Percentiles rank a stretch among this genome's conserved stretches.
Conservation (phyloP, 2,113 vertebrate species). For the Marcusenius ussheri region DNA sequence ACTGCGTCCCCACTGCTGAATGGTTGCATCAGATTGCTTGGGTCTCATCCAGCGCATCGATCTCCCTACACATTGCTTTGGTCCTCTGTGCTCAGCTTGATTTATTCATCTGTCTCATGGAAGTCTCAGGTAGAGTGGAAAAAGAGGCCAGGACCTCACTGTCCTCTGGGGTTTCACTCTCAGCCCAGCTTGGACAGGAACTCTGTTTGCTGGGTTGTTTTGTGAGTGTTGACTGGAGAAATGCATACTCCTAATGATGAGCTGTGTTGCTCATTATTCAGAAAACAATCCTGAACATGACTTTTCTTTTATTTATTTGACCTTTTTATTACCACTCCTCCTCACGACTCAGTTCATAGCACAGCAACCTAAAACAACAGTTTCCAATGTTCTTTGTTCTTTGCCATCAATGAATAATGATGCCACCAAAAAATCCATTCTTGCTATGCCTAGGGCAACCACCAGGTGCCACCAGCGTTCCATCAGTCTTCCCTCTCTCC, state of each 20-base stretch:
- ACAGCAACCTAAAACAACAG: background rate
- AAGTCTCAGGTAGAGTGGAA: constrained; percentile 22
- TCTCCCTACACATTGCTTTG: constrained; percentile 36
- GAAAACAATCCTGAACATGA: constrained; percentile 19
- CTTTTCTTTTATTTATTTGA: constrained; percentile 17
- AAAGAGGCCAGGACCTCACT: constrained; percentile 15
- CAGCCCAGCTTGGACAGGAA: constrained; percentile 29
- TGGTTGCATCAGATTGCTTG: constrained; percentile 65
- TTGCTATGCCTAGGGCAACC: constrained; percentile 46
- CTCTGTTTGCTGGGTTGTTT: background rate
- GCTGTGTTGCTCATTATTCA: constrained; percentile 20
- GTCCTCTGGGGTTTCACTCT: constrained; percentile 18
- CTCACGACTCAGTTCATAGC: background rate
- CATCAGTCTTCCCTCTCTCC: constrained; percentile 12
- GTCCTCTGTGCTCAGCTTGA: constrained; percentile 25
- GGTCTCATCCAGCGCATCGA: constrained; percentile 64
- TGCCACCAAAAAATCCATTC: too few relatives aligned
- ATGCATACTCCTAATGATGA: constrained; percentile 14
- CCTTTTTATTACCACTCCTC: constrained; percentile 10
- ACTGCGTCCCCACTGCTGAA: constrained; percentile 60
- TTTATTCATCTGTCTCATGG: constrained; percentile 28
- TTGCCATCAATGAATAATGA: background rate
- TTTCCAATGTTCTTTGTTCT: background rate
- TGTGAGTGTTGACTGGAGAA: constrained; percentile 22
- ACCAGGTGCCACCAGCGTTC: constrained; percentile 63